phyloP scores from a whole-genome alignment of 2,113 vertebrate species.

The Cettia cetti region DNA sequence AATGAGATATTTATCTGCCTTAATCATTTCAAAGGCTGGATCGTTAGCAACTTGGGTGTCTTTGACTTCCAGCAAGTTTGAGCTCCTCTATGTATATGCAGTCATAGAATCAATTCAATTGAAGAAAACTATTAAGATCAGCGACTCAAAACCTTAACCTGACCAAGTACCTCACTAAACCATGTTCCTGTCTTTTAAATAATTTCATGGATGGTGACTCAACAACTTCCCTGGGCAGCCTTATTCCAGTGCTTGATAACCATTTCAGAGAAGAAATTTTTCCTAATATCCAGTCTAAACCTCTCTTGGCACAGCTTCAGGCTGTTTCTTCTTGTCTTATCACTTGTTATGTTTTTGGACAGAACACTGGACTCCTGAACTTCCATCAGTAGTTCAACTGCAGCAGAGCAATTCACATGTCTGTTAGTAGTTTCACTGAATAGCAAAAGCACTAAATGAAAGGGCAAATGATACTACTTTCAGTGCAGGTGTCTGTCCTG shows the following conservation, averaged over 20 bases:
- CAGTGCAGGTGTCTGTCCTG: not conserved
- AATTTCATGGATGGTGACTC: not conserved
- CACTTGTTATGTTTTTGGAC: not conserved
- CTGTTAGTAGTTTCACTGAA: not conserved
- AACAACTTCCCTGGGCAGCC: not conserved
- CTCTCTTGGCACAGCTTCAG: not conserved
- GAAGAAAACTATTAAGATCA: not conserved
- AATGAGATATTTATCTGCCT: not conserved
- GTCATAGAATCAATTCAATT: not conserved
- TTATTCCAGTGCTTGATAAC: not conserved
- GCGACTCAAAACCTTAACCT: not conserved
- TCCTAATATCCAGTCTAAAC: not conserved
- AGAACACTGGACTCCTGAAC: not conserved
- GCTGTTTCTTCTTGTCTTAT: not conserved
- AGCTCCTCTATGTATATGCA: not conserved
- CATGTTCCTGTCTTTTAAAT: not conserved
- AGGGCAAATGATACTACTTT: not conserved
- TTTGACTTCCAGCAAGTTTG: not conserved
- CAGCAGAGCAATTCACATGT: not conserved
- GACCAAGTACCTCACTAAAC: not conserved
- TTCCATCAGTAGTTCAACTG: not conserved
- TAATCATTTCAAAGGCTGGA: not conserved
- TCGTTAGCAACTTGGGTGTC: not conserved
- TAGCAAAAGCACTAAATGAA: not conserved
- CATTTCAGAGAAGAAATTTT: not conserved